A percentile compares a stretch with the other conserved stretches of the same genome.
Evolutionary conservation across 2,888 invertebrate genomes (phyloP).

Genomic region (Polydrusus tereticollis): DNA sequence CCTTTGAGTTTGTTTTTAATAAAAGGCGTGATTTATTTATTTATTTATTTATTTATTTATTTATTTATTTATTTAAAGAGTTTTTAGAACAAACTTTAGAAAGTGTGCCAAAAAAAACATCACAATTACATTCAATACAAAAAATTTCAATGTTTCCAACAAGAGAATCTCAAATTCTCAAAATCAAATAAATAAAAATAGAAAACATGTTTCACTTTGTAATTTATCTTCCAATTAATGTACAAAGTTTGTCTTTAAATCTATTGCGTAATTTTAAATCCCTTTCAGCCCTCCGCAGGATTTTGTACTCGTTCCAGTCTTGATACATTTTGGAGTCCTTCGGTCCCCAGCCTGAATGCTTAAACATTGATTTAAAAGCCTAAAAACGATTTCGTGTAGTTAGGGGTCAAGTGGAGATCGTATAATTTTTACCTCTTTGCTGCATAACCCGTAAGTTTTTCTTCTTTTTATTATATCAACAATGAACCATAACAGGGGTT

Average conservation of each 20-base stretch:
- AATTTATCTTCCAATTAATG: constrained; percentile 50
- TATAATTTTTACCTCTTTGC: constrained; percentile 31
- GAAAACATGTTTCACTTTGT: neutral
- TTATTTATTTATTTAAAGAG: no score
- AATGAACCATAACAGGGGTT: constrained; percentile 53
- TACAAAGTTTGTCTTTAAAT: constrained; percentile 49
- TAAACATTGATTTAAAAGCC: constrained; percentile 42
- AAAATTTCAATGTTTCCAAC: neutral
- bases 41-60: no score
- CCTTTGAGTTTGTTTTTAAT: no score
- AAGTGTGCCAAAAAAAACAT: no score
- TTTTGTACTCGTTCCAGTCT: constrained; percentile 52
- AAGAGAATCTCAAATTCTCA: neutral
- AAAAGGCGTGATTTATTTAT: no score
- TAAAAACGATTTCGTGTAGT: constrained; percentile 32
- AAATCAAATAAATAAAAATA: neutral
- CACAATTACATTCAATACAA: no score
- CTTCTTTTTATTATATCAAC: constrained; percentile 44
- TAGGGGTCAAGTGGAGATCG: no score
- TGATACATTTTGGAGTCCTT: constrained; percentile 42
- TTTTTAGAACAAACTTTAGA: no score
- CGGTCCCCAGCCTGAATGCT: constrained; percentile 52
- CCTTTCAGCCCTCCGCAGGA: constrained; percentile 34
- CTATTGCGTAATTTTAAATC: constrained; percentile 44
- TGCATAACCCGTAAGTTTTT: neutral